phyloP scores from a whole-genome alignment of 1,140 invertebrate genomes.

The Drosophila bocki region DNA sequence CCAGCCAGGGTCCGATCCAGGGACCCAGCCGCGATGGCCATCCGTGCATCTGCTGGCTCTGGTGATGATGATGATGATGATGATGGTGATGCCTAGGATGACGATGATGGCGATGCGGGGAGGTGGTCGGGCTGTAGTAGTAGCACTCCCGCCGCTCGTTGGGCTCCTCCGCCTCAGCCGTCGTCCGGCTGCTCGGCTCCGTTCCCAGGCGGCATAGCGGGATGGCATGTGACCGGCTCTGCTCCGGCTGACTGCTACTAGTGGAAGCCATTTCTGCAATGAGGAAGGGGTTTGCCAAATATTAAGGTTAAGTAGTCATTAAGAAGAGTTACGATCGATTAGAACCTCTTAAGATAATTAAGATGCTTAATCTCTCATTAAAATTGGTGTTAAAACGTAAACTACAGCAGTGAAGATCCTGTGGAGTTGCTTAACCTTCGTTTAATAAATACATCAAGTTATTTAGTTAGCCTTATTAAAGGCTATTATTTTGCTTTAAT shows the following conservation, averaged over 20 bases:
- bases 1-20: constrained; percentile 64
- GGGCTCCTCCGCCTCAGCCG: constrained; percentile 46
- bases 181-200: constrained; percentile 31
- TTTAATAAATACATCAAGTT: not conserved
- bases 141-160: constrained; percentile 66
- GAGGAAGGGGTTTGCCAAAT: constrained; percentile 12
- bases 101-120: constrained; percentile 35
- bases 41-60: constrained; percentile 38
- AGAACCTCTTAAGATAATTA: constrained; percentile 2
- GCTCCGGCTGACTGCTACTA: constrained; percentile 66
- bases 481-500: not conserved
- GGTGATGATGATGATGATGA: constrained; percentile 27
- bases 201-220: constrained; percentile 69
- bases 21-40: constrained; percentile 52
- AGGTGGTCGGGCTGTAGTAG: constrained; percentile 72
- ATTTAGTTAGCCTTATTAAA: not conserved
- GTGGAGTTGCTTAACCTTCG: too few relatives aligned
- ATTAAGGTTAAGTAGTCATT: constrained; percentile 11
- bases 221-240: constrained; percentile 53
- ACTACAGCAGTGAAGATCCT: not conserved
- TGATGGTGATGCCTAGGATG: constrained; percentile 23
- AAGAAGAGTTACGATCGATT: not conserved
- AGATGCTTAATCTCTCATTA: not conserved
- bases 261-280: constrained; percentile 81
- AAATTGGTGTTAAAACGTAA: not conserved